Evolutionary conservation across 2,888 invertebrate species (phyloP).

Genomic region (Folsomia candida): DNA sequence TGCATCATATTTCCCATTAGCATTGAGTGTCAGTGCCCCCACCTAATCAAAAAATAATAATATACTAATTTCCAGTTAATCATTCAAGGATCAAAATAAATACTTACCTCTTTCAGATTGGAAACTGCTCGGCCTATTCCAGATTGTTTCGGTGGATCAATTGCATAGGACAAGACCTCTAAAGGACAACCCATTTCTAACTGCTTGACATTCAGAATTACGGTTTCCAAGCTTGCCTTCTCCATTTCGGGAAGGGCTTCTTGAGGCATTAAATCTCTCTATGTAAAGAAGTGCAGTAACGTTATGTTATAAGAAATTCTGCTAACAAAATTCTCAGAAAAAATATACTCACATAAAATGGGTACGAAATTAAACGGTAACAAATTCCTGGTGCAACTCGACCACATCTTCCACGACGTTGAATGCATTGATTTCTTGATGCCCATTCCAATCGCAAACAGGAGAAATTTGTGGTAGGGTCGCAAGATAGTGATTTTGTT

Average conservation of each 20-base stretch:
- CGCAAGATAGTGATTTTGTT: slow-evolving; percentile 75
- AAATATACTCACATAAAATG: slow-evolving; percentile 61
- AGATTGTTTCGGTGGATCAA: slow-evolving; percentile 80
- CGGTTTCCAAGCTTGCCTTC: slow-evolving; percentile 74
- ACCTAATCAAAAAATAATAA: slow-evolving; percentile 56
- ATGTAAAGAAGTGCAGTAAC: slow-evolving; percentile 1
- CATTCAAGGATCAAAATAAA: neutral
- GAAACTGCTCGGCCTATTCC: slow-evolving; percentile 79
- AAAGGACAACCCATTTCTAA: slow-evolving; percentile 78
- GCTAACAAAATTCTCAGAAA: neutral
- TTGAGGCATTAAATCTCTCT: slow-evolving; percentile 28
- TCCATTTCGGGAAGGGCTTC: slow-evolving; percentile 72
- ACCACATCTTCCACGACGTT: slow-evolving; percentile 87
- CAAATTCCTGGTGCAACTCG: slow-evolving; percentile 77
- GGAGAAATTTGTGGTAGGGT: slow-evolving; percentile 73
- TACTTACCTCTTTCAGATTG: slow-evolving; percentile 74
- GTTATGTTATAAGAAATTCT: neutral
- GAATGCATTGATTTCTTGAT: slow-evolving; percentile 81
- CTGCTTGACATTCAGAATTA: slow-evolving; percentile 77
- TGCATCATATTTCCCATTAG: slow-evolving; percentile 57
- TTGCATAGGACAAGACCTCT: slow-evolving; percentile 74
- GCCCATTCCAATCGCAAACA: slow-evolving; percentile 81
- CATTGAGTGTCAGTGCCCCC: slow-evolving; percentile 71
- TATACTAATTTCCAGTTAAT: neutral
- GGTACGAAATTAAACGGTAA: slow-evolving; percentile 71